Percentiles rank a stretch among this genome's conserved stretches.
Conservation (phyloP, 2,797 vertebrate species). For the Hafferia zeledoni region DNA sequence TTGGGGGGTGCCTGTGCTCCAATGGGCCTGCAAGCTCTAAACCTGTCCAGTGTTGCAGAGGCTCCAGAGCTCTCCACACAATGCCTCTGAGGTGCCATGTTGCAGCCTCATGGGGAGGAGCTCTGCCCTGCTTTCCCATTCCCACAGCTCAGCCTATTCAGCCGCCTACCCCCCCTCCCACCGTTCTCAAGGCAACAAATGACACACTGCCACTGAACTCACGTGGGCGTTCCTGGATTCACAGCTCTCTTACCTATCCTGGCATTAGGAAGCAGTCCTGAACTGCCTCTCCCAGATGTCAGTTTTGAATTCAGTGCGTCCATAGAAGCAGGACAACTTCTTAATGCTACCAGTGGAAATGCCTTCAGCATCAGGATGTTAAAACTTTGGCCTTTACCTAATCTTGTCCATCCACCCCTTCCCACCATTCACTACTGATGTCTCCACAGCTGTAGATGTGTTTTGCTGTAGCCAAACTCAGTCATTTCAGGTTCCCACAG, state of each 20-base stretch:
- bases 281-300: background rate
- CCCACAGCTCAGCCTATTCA: background rate
- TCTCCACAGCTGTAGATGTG: background rate
- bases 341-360: conserved; percentile 7
- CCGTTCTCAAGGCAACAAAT: background rate
- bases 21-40: background rate
- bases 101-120: background rate
- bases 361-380: background rate
- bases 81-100: accelerated
- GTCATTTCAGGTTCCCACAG: conserved; percentile 12
- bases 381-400: background rate
- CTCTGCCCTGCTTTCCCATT: background rate
- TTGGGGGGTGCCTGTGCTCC: background rate
- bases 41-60: accelerated
- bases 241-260: background rate
- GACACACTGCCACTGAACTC: background rate
- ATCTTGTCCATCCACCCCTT: background rate
- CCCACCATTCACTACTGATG: background rate
- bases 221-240: accelerated
- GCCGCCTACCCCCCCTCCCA: no score
- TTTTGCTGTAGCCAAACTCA: background rate
- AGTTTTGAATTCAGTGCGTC: background rate
- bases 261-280: background rate
- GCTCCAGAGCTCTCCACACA: background rate
- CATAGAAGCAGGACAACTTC: background rate